phyloP scores from a whole-genome alignment of 2,113 vertebrate species.

The Pterocles gutturalis region DNA sequence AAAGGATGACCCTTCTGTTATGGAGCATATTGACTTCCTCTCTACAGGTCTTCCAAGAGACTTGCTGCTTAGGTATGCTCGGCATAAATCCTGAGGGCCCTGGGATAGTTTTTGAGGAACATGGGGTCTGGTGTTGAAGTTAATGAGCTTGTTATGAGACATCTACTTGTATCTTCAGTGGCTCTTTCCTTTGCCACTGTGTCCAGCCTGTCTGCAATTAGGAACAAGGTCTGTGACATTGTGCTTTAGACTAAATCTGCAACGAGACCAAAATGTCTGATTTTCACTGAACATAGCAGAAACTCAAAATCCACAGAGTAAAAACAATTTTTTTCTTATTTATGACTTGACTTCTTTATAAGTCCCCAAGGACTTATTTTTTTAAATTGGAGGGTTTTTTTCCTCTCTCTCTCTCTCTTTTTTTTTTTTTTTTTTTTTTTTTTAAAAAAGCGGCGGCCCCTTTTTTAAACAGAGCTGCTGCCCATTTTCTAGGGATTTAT shows the following conservation, averaged over 20 bases:
- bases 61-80: neutral
- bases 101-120: slow-evolving; percentile 17
- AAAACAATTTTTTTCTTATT: neutral
- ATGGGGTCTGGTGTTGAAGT: neutral
- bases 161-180: neutral
- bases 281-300: neutral
- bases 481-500: neutral
- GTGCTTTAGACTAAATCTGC: neutral
- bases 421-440: neutral
- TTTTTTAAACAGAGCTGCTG: neutral
- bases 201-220: slow-evolving; percentile 50
- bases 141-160: slow-evolving; percentile 57
- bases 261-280: neutral
- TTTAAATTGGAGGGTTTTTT: neutral
- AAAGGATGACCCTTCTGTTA: neutral
- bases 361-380: neutral
- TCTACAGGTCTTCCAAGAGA: neutral
- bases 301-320: neutral
- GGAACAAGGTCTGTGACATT: slow-evolving; percentile 25
- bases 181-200: neutral
- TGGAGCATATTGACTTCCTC: neutral
- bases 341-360: neutral
- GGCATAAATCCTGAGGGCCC: neutral
- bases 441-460: no score
- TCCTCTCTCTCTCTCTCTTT: no score